phyloP scores from a whole-genome alignment of 2,113 vertebrate genomes.

The Daboia siamensis region DNA sequence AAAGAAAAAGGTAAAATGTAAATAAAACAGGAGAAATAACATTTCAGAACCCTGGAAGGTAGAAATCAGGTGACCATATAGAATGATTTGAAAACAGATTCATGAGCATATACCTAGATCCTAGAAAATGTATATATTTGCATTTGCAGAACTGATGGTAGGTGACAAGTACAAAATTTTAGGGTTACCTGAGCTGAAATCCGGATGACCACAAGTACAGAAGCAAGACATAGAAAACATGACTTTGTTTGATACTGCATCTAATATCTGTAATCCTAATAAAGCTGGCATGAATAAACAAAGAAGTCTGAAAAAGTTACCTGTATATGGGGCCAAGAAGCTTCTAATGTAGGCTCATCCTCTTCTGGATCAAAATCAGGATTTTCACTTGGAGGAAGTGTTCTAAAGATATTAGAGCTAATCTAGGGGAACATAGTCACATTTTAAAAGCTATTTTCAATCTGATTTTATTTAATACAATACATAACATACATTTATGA shows the following conservation, averaged over 20 bases:
- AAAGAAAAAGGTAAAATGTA: neutral
- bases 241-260: neutral
- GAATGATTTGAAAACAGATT: neutral
- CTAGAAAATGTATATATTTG: neutral
- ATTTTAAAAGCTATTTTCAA: slow-evolving; percentile 44
- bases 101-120: neutral
- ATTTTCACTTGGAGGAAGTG: slow-evolving; percentile 96
- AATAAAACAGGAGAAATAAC: neutral
- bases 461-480: neutral
- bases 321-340: slow-evolving; percentile 97
- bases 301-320: slow-evolving; percentile 58
- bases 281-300: neutral
- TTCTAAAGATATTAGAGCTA: slow-evolving; percentile 92
- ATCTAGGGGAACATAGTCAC: slow-evolving; percentile 73
- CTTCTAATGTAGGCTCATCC: slow-evolving; percentile 95
- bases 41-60: neutral
- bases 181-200: neutral
- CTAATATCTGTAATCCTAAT: neutral
- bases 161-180: neutral
- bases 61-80: neutral
- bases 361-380: slow-evolving; percentile 98
- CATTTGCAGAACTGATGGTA: neutral
- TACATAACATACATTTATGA: neutral
- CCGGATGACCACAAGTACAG: neutral
- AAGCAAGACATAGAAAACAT: neutral